Percentiles rank a stretch among this genome's conserved stretches.
These are phyloP conservation scores for Apis cerana DNA, from an alignment of 1,140 invertebrate species.

Conservation along the genomic window DNA sequence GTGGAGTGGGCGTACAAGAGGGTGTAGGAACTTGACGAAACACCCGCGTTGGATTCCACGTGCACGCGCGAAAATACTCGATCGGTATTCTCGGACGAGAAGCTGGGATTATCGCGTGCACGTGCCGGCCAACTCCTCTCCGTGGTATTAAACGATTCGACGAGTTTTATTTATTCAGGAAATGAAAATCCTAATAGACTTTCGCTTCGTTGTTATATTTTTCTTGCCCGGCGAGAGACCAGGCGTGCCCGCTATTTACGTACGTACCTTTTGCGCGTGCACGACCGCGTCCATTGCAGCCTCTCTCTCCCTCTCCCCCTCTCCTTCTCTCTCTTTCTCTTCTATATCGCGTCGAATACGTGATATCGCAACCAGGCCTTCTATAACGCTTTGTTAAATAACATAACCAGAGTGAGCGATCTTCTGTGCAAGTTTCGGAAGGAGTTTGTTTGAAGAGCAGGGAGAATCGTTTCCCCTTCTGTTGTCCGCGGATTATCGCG, in stretches of 20 bases:
- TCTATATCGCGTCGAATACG: conserved; percentile 31
- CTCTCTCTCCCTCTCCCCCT: background rate
- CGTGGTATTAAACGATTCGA: conserved; percentile 67
- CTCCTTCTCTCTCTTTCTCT: too few relatives aligned
- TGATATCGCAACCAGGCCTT: conserved; percentile 44
- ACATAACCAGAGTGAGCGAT: conserved; percentile 40
- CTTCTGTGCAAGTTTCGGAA: conserved; percentile 32
- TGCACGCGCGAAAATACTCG: conserved; percentile 43
- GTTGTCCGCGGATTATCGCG: conserved; percentile 1
- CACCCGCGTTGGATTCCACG: conserved; percentile 8
- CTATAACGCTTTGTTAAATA: conserved; percentile 49
- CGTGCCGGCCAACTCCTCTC: conserved; percentile 59
- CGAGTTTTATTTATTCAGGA: conserved; percentile 68
- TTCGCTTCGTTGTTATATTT: conserved; percentile 67
- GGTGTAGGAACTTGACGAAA: conserved; percentile 22
- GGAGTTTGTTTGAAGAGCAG: conserved; percentile 29
- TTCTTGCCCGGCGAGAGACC: conserved; percentile 54
- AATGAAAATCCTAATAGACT: conserved; percentile 72
- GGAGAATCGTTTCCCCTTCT: background rate
- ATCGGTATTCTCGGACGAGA: conserved; percentile 47
- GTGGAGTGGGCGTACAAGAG: conserved; percentile 7
- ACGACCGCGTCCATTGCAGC: conserved; percentile 44
- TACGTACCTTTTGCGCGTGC: conserved; percentile 56
- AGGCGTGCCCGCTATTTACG: conserved; percentile 55
- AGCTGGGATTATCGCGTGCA: conserved; percentile 66